Conservation (phyloP, 92 coral and sea anemone genomes). For the Phymanthus crucifer region DNA sequence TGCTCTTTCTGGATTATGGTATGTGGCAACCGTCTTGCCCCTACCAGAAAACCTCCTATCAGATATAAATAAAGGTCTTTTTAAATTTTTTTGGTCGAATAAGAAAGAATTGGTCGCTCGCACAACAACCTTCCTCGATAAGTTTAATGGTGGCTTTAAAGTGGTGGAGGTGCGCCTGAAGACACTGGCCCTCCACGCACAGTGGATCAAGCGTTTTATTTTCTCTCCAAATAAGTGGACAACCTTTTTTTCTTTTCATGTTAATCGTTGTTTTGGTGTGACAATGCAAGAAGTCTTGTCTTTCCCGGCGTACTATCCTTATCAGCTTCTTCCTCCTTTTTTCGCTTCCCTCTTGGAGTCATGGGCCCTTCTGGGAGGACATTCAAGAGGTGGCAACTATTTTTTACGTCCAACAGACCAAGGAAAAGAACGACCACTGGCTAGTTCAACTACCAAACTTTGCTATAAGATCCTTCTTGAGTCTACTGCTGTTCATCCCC, state of each 20-base stretch:
- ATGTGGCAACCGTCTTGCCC: slow-evolving; percentile 17
- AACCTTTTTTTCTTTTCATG: background rate
- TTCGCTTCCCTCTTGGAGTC: slow-evolving; percentile 8
- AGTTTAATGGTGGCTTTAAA: background rate
- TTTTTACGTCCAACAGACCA: background rate
- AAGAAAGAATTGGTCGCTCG: slow-evolving; percentile 1
- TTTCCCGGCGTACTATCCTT: background rate
- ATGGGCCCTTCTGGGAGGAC: background rate
- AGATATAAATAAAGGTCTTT: background rate
- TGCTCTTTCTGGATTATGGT: slow-evolving; percentile 36
- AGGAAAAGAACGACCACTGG: background rate
- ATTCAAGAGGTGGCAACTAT: too few species aligned
- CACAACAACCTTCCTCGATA: background rate
- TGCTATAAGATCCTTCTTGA: background rate
- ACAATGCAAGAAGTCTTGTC: background rate
- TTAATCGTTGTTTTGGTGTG: background rate
- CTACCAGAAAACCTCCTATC: background rate
- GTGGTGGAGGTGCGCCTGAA: background rate
- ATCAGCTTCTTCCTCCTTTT: background rate
- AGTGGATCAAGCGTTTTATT: slow-evolving; percentile 9
- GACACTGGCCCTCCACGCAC: background rate
- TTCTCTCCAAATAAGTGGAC: slow-evolving; percentile 7
- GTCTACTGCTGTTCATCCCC: background rate
- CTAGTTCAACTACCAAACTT: background rate
- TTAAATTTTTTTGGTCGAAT: background rate